Base-by-base conservation (phyloP, 2,797 vertebrate genomes). In the Syngnathus rostellatus region DNA sequence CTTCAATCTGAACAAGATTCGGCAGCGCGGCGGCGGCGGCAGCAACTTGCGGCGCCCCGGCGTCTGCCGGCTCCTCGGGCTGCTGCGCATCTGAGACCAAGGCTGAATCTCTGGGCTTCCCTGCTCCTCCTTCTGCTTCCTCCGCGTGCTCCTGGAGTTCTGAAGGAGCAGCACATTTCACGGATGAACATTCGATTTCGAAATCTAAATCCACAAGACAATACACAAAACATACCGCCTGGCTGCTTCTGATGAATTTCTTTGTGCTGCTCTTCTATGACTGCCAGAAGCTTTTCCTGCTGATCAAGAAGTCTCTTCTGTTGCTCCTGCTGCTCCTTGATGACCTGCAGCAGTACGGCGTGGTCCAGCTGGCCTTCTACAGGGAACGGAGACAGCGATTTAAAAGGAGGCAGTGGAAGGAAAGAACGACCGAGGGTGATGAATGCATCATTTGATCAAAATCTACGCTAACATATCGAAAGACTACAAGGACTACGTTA, bases 251-350 rank as follows among this genome's bases (percentile, higher is more conserved):
- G 95, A 83, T 94, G 95, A 70, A 98, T 98, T 86, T 99, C 97
- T 85, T 98, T 97, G 89, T 99, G 97, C 73, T 99, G 97, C 77
- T 99, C 95, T 67, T 98, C 91, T 0, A 99, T 97, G 21, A 99
- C 96, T 0, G 93, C 94, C 68, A 99, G 84, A 7, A 99, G 91
- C 76, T 97, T 98, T 63, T 94, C 96, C 84, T 99, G 97, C 85
- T 99, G 97, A 82, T 99, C 96, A 7, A 99, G 88, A 11, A 99
- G 90, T 67, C 95, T 93, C 89, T 98, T 97, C 50, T 98, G 96
- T 83, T 98, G 96, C 69, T 91, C 91, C 73, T 99, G 97, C 88
- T 99, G 97, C 72, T 96, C 92, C 66, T 97, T 92, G 79, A 99
- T 97, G 73, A 99, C 94, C 85, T 97, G 92, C 80, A 99, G 90